Evolutionary conservation across 1,140 invertebrate species (phyloP).

Genomic region (Drepana arcuata): DNA sequence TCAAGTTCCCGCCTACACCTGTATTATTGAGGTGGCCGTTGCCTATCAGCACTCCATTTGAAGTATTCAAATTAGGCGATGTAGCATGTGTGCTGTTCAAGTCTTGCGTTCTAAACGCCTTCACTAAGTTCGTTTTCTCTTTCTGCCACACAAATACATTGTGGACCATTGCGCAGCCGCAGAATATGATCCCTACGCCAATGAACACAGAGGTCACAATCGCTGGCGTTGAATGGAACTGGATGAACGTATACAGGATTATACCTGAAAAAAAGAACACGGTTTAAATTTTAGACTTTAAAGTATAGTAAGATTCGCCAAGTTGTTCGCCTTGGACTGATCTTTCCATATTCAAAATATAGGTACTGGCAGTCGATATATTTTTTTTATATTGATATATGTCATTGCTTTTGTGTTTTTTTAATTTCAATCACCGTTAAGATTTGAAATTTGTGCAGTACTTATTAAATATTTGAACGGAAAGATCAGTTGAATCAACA

Average conservation of each 20-base stretch:
- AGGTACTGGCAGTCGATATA: too few relatives aligned
- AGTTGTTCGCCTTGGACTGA: too few relatives aligned
- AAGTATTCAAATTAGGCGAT: constrained; percentile 32
- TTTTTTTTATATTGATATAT: too few relatives aligned
- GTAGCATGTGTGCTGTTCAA: constrained; percentile 23
- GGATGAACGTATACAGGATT: constrained; percentile 92
- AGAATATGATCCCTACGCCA: constrained; percentile 90
- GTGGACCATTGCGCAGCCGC: constrained; percentile 93
- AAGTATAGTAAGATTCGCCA: too few relatives aligned
- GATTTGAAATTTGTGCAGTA: too few relatives aligned
- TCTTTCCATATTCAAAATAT: too few relatives aligned
- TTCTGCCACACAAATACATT: constrained; percentile 95
- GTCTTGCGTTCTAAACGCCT: constrained; percentile 52
- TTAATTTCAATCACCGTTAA: too few relatives aligned
- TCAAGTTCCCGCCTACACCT: constrained; percentile 48
- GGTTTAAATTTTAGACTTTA: too few relatives aligned
- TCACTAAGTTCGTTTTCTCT: constrained; percentile 79
- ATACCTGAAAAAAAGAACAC: constrained; percentile 89
- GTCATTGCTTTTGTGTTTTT: too few relatives aligned
- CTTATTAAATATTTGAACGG: too few relatives aligned
- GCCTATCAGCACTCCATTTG: constrained; percentile 52
- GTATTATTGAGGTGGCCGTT: constrained; percentile 65
- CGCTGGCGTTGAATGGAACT: constrained; percentile 92
- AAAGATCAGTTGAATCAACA: too few relatives aligned
- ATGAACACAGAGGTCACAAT: constrained; percentile 92